These are phyloP conservation scores for Arenaria interpres DNA, from an alignment of 2,113 vertebrate species.

Conservation along the genomic window DNA sequence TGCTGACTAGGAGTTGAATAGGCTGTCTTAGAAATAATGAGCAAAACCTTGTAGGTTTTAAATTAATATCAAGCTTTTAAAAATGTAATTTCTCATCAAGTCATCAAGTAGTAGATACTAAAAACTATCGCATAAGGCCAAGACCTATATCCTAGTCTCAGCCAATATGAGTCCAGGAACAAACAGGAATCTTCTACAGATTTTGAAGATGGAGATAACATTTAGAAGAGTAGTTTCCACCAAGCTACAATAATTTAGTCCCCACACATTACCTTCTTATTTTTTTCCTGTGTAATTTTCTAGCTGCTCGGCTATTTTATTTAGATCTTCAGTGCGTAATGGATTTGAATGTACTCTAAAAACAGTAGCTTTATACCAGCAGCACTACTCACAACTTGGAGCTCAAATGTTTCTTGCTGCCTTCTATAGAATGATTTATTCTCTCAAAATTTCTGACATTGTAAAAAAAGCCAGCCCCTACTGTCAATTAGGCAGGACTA, in stretches of 20 bases:
- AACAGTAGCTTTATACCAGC: neutral
- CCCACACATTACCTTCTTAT: neutral
- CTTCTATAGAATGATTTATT: neutral
- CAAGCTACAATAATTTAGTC: neutral
- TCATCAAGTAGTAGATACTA: constrained; percentile 38
- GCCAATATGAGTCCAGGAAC: neutral
- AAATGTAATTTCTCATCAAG: constrained; percentile 62
- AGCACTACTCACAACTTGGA: neutral
- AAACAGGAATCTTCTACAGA: neutral
- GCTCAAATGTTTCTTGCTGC: neutral
- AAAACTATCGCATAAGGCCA: constrained; percentile 7
- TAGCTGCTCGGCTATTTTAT: neutral
- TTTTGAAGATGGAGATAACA: neutral
- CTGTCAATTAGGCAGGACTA: neutral
- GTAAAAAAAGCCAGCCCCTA: neutral
- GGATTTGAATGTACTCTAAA: neutral
- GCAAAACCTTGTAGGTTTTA: constrained; percentile 34
- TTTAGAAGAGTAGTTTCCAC: neutral
- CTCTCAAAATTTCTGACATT: neutral
- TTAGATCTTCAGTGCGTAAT: neutral
- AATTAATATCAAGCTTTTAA: constrained; percentile 38
- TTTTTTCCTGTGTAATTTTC: neutral
- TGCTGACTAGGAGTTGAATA: constrained; percentile 29
- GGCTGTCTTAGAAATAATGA: constrained; percentile 16
- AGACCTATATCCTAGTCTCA: neutral